A percentile compares a stretch with the other conserved stretches of the same genome.
phyloP scores from a whole-genome alignment of 2,113 vertebrate genomes.

The Hypanus sabinus region DNA sequence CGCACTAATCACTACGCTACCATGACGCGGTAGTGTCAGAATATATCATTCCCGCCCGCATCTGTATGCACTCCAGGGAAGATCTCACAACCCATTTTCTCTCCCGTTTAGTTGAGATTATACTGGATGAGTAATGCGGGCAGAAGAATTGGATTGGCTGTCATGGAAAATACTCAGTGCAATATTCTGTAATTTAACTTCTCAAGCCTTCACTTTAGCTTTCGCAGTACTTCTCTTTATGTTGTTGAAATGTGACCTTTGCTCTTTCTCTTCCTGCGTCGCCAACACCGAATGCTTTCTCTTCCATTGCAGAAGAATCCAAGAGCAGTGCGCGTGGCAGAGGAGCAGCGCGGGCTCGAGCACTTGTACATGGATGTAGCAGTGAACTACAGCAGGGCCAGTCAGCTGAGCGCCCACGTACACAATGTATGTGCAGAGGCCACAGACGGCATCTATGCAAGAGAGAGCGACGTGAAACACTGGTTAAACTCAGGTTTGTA shows the following conservation, averaged over 20 bases:
- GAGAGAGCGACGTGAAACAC: slow-evolving; percentile 77
- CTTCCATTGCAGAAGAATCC: slow-evolving; percentile 76
- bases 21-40: too few relatives aligned
- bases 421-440: slow-evolving; percentile 85
- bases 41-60: too few relatives aligned
- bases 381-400: slow-evolving; percentile 79
- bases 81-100: too few relatives aligned
- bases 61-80: too few relatives aligned
- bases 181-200: too few relatives aligned
- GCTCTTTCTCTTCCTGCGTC: background rate
- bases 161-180: background rate
- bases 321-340: slow-evolving; percentile 72
- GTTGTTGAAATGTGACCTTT: background rate
- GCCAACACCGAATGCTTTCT: background rate
- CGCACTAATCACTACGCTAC: too few relatives aligned
- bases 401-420: slow-evolving; percentile 79
- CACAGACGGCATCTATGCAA: slow-evolving; percentile 78
- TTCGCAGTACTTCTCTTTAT: background rate
- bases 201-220: background rate
- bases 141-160: background rate
- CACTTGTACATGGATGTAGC: slow-evolving; percentile 77
- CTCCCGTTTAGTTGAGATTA: background rate
- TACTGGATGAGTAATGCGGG: background rate
- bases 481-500: slow-evolving; percentile 77
- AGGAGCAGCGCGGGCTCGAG: slow-evolving; percentile 75